Evolutionary conservation across 1,140 invertebrate genomes (phyloP).

Genomic region (Halyomorpha halys): DNA sequence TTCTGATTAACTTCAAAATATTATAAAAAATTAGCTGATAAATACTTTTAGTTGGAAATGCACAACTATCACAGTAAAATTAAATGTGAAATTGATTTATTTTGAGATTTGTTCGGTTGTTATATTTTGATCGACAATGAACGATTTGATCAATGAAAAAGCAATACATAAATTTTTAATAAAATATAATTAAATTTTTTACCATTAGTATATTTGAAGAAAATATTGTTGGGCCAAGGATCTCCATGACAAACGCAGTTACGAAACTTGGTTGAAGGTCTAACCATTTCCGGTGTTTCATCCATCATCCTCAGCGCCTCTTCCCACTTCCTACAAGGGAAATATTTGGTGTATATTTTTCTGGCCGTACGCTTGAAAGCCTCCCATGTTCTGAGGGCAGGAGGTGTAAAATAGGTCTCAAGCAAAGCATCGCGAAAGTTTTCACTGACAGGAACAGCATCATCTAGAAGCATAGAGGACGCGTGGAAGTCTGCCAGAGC

Average conservation of each 20-base stretch:
- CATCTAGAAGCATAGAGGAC: background rate
- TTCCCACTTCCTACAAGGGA: background rate
- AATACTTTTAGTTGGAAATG: too few relatives aligned
- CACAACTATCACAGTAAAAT: too few relatives aligned
- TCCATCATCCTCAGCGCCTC: background rate
- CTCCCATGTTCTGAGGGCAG: background rate
- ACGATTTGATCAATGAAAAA: too few relatives aligned
- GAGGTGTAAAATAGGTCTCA: background rate
- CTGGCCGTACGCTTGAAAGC: background rate
- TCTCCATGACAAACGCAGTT: slow-evolving; percentile 6
- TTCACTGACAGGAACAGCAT: background rate
- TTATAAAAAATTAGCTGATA: too few relatives aligned
- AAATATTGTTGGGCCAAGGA: slow-evolving; percentile 1
- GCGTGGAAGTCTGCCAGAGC: slow-evolving; percentile 2
- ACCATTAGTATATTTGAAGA: slow-evolving; percentile 7
- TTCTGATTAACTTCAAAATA: too few relatives aligned
- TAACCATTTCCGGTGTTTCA: background rate
- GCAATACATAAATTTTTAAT: too few relatives aligned
- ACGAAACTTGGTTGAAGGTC: background rate
- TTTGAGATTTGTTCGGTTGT: too few relatives aligned
- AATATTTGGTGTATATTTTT: background rate
- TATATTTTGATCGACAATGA: too few relatives aligned
- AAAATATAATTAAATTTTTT: background rate
- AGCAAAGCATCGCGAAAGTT: background rate
- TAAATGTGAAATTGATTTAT: too few relatives aligned